These are phyloP conservation scores for Lasiommata megera DNA, from an alignment of 2,888 invertebrate genomes.

Conservation along the genomic window DNA sequence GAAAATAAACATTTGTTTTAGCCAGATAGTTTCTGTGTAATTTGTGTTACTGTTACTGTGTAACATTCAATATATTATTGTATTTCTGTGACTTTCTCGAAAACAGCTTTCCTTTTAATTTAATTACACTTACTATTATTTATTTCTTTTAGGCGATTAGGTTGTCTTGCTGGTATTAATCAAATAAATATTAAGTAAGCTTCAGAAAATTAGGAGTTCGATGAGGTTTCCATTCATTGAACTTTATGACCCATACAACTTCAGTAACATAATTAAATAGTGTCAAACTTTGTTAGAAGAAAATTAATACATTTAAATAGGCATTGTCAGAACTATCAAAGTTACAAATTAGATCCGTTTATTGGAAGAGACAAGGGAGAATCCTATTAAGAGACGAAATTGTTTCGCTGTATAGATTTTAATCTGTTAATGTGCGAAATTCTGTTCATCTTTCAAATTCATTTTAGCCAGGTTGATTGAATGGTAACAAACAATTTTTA, in stretches of 20 bases:
- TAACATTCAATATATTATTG: too few relatives aligned
- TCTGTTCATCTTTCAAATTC: background rate
- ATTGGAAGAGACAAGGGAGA: constrained; percentile 5
- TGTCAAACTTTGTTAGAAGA: background rate
- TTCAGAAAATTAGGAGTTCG: too few relatives aligned
- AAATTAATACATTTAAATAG: background rate
- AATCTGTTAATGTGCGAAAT: background rate
- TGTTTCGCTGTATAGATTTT: constrained; percentile 3
- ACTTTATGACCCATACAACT: background rate
- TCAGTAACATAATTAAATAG: background rate
- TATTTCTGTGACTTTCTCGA: too few relatives aligned
- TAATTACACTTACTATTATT: too few relatives aligned
- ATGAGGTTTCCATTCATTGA: too few relatives aligned
- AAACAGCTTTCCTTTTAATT: too few relatives aligned
- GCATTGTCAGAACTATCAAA: constrained; percentile 9
- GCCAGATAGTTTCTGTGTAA: background rate
- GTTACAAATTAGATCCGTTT: constrained; percentile 8
- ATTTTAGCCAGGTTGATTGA: too few relatives aligned
- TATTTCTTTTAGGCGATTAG: too few relatives aligned
- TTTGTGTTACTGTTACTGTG: too few relatives aligned
- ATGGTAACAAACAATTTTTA: too few relatives aligned
- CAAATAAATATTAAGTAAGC: too few relatives aligned
- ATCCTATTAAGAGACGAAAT: constrained; percentile 6
- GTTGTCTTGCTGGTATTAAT: too few relatives aligned
- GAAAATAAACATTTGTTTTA: background rate